Percentiles rank a stretch among this genome's conserved stretches.
Evolutionary conservation across 2,888 invertebrate species (phyloP).

Genomic region (Arge pagana): DNA sequence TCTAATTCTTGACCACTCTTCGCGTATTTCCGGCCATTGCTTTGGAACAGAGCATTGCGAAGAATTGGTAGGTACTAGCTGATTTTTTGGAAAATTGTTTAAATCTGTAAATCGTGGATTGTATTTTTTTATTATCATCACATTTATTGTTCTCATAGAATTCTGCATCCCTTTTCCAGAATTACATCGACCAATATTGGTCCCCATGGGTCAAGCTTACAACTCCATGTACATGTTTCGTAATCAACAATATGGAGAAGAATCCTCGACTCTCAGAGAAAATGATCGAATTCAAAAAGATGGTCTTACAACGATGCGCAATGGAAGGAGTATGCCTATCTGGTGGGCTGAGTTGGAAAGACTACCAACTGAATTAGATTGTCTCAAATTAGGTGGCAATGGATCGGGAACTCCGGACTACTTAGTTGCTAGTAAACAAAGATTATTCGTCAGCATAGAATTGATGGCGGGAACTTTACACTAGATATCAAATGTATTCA

Average conservation of each 20-base stretch:
- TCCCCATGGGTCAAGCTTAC: constrained; percentile 44
- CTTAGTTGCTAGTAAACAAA: constrained; percentile 73
- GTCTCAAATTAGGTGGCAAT: constrained; percentile 74
- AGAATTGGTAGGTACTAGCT: constrained; percentile 50
- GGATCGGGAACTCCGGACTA: constrained; percentile 70
- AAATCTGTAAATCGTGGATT: no score
- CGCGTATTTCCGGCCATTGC: constrained; percentile 38
- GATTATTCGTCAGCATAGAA: constrained; percentile 66
- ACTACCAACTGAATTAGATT: constrained; percentile 75
- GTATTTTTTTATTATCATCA: background rate
- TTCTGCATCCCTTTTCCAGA: constrained; percentile 39
- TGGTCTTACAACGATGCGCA: constrained; percentile 73
- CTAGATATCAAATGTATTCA: constrained; percentile 65
- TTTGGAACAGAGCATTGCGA: constrained; percentile 56
- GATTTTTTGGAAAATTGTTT: no score
- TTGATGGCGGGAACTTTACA: constrained; percentile 64
- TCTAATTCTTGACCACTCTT: constrained; percentile 66
- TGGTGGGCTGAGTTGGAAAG: constrained; percentile 75
- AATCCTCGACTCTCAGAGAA: constrained; percentile 41
- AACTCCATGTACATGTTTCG: constrained; percentile 77
- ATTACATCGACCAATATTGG: constrained; percentile 49
- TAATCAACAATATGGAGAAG: constrained; percentile 56
- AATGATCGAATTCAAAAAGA: constrained; percentile 61
- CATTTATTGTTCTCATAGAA: background rate
- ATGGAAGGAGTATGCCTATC: constrained; percentile 71